A percentile compares a stretch with the other conserved stretches of the same genome.
Conservation (phyloP, 2,888 invertebrate genomes). For the Protodeltote pygarga region DNA sequence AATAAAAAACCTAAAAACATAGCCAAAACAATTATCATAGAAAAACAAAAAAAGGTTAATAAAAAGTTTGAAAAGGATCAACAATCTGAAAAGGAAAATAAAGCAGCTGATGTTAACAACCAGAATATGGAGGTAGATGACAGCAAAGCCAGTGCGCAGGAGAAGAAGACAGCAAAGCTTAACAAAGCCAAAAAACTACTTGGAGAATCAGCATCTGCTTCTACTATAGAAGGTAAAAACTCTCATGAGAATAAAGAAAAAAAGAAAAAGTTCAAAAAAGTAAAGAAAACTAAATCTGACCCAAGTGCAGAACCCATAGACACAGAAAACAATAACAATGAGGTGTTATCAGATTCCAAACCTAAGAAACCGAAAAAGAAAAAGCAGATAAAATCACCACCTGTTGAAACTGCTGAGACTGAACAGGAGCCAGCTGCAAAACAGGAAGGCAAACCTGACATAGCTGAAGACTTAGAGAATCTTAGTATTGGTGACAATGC, state of each 20-base stretch:
- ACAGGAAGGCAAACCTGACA: conserved; percentile 63
- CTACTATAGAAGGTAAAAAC: conserved; percentile 15
- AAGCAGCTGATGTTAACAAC: conserved; percentile 28
- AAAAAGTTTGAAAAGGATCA: conserved; percentile 43
- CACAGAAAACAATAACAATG: conserved; percentile 38
- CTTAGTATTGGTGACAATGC: conserved; percentile 76
- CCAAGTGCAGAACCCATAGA: conserved; percentile 38
- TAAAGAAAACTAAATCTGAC: conserved; percentile 47
- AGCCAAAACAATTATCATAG: conserved; percentile 28
- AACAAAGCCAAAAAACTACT: conserved; percentile 39
- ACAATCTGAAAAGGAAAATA: conserved; percentile 57
- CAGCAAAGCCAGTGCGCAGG: conserved; percentile 19
- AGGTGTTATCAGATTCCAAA: conserved; percentile 41
- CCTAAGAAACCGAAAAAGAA: conserved; percentile 64
- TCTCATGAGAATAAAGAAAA: conserved; percentile 40
- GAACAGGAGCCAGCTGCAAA: conserved; percentile 63
- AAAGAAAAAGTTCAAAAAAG: conserved; percentile 55
- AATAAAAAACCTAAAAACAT: conserved; percentile 32
- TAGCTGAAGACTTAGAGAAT: conserved; percentile 70
- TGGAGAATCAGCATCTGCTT: conserved; percentile 18
- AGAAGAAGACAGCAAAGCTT: conserved; percentile 29
- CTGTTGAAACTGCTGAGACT: conserved; percentile 35
- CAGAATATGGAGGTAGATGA: conserved; percentile 34
- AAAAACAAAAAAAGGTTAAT: conserved; percentile 35
- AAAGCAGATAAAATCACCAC: conserved; percentile 50